Percentiles rank a stretch among this genome's conserved stretches.
Conservation (phyloP, 53 echinoderm and acorn worm species). For the Echinarachnius parma region DNA sequence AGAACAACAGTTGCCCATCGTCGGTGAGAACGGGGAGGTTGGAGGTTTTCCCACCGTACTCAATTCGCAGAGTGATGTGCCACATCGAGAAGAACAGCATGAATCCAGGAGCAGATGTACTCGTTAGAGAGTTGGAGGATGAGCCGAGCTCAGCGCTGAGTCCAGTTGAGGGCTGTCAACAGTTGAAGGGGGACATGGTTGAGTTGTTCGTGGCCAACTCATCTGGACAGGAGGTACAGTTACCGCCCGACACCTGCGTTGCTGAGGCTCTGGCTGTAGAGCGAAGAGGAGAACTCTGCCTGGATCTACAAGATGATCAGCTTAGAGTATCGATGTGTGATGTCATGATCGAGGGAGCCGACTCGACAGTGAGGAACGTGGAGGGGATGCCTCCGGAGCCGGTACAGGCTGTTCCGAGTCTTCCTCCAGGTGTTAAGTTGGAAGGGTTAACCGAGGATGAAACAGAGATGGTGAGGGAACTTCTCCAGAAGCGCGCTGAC, state of each 20-base stretch:
- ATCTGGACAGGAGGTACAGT: neutral
- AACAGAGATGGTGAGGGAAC: neutral
- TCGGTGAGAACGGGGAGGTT: too few species aligned
- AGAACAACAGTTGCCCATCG: too few species aligned
- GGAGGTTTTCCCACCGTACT: too few species aligned
- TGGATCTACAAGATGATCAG: conserved; percentile 1
- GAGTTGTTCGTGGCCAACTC: conserved; percentile 11
- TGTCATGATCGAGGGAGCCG: conserved; percentile 1
- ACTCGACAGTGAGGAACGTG: too few species aligned
- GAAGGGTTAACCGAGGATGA: conserved; percentile 25
- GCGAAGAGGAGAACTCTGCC: neutral
- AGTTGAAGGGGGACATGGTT: neutral
- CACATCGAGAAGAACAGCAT: too few species aligned
- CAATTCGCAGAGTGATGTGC: too few species aligned
- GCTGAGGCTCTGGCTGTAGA: neutral
- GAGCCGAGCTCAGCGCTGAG: neutral
- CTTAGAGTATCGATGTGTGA: conserved; percentile 3
- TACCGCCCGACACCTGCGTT: neutral
- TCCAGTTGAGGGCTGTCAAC: conserved; percentile 2
- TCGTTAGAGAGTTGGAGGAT: too few species aligned
- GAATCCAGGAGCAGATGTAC: too few species aligned
- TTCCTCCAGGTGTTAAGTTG: conserved; percentile 29
- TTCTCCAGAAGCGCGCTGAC: neutral
- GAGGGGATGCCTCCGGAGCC: too few species aligned
- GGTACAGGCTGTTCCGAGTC: neutral